Evolutionary conservation across 2,113 vertebrate species (phyloP).

Genomic region (Microtus pennsylvanicus): DNA sequence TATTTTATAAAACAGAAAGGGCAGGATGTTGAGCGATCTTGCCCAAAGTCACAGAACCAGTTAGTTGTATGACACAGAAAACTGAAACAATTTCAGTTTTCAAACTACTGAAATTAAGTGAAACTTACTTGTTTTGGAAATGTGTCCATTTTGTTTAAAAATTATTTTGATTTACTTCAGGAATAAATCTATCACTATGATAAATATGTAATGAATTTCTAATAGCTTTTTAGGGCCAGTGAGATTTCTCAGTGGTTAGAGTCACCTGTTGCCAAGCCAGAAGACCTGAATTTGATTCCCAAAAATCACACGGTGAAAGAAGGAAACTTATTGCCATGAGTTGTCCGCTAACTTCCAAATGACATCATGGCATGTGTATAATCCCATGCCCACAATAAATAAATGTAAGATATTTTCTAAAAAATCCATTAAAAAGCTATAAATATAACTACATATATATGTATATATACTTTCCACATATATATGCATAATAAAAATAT

Average conservation of each 20-base stretch:
- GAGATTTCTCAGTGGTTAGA: background rate
- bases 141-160: constrained; percentile 38
- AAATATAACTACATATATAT: too few relatives aligned
- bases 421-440: background rate
- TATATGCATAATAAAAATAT: background rate
- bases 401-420: background rate
- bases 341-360: background rate
- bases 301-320: background rate
- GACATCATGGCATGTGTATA: background rate
- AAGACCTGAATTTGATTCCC: background rate
- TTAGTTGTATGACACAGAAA: background rate
- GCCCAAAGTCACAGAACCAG: background rate
- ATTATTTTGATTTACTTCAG: constrained; percentile 44
- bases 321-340: background rate
- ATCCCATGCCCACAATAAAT: background rate
- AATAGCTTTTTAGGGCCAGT: background rate
- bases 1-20: background rate
- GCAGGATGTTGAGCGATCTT: background rate
- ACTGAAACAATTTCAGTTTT: background rate
- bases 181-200: background rate
- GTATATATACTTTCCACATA: too few relatives aligned
- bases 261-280: background rate
- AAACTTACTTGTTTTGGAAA: constrained; percentile 45
- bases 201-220: background rate
- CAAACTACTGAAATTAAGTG: constrained; percentile 35